Conservation (phyloP, 2,113 vertebrate genomes). For the Urocitellus parryii region DNA sequence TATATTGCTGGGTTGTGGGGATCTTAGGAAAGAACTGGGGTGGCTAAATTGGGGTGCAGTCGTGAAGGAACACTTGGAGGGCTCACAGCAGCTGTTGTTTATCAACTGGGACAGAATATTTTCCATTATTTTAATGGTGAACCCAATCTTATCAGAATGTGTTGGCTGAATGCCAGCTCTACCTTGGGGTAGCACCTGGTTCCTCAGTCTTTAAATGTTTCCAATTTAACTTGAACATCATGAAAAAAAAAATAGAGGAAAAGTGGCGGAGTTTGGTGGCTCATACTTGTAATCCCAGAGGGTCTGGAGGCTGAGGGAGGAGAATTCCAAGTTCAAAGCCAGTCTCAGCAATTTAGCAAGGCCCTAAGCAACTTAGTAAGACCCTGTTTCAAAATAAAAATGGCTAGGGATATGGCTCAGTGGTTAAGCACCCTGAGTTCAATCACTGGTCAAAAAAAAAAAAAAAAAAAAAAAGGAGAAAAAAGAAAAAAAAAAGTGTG, state of each 20-base stretch:
- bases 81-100: neutral
- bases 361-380: too few species aligned
- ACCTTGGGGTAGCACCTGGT: neutral
- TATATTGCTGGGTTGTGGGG: neutral
- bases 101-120: neutral
- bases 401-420: too few species aligned
- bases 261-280: too few species aligned
- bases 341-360: too few species aligned
- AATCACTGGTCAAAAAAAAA: neutral
- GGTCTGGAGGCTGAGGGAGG: too few species aligned
- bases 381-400: too few species aligned
- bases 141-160: neutral
- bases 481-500: neutral
- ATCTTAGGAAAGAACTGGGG: neutral
- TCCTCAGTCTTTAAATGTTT: neutral
- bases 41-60: neutral
- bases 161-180: neutral
- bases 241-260: neutral
- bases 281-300: too few species aligned
- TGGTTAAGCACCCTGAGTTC: too few species aligned
- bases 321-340: too few species aligned
- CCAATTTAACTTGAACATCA: slow-evolving; percentile 11
- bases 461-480: neutral
- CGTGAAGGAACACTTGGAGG: neutral
- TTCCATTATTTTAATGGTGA: slow-evolving; percentile 44